Base-by-base conservation (phyloP, 2,888 invertebrate species). In the Trissoscelio sp. region DNA sequence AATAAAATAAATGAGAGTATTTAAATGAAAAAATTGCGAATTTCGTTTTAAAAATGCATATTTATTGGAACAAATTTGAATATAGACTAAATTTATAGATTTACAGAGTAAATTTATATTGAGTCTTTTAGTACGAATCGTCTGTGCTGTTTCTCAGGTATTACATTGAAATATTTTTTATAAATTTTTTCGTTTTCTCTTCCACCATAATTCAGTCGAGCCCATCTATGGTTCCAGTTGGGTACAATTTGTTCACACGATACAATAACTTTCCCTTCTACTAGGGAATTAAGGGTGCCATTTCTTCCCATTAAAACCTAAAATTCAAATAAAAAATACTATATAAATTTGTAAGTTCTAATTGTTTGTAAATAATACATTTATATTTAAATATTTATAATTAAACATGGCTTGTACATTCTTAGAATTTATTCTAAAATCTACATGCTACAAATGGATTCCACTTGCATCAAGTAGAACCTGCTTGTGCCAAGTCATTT, bases 131-230 rank as follows among this genome's bases (percentile, higher is more conserved):
- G 2, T 16, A 48, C 48, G 89, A 98, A 98, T 85, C 94, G 93
- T 69, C 94, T 94, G 89, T 96, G 96, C 84, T 97, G 95, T 22
- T 95, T 94, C 79, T 95, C 92, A 0, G 97, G 95, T 85, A 98
- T 93, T 37, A 98, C 93, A 92, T 98, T 95, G 85, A 94, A 96
- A 89, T 97, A 96, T 88, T 97, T 97, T 90, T 97, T 98, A 87
- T 94, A 94, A 83, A 97, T 95, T 0, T 92, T 93, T 84, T 94
- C 94, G 0, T 93, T 92, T 86, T 94, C 92, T 72, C 96, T 92
- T 0, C 94, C 94, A 0, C 92, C 92, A 89, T 96, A 95, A 87
- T 94, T 91, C 80, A 93, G 91, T 87, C 94, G 93, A 28, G 97
- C 92, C 95, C 96, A 96, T 0, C 93, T 93, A 87, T 96, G 96